Conservation (phyloP, 1,140 invertebrate genomes). For the Lepidurus couesii region DNA sequence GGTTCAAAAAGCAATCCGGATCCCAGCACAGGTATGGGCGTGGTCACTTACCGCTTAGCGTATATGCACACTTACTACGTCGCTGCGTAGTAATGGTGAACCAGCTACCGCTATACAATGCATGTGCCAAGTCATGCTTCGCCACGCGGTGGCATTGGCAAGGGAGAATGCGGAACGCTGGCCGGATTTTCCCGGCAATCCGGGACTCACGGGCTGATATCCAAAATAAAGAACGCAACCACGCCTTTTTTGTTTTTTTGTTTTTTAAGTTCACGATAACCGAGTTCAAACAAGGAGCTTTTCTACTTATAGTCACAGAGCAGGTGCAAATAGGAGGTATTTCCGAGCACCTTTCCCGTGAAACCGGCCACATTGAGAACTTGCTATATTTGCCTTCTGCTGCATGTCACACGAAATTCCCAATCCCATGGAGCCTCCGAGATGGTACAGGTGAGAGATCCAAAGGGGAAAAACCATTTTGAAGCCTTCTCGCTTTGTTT, state of each 20-base stretch:
- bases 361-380: background rate
- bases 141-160: background rate
- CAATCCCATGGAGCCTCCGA: background rate
- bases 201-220: background rate
- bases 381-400: background rate
- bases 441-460: background rate
- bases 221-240: background rate
- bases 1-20: background rate
- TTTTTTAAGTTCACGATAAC: background rate
- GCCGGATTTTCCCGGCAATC: constrained; percentile 11
- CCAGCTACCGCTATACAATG: background rate
- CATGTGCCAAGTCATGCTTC: background rate
- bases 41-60: background rate
- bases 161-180: background rate
- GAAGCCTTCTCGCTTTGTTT: background rate
- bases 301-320: background rate
- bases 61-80: background rate
- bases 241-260: background rate
- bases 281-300: constrained; percentile 7
- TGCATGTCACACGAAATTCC: background rate
- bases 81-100: background rate
- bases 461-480: background rate
- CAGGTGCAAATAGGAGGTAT: constrained; percentile 9
- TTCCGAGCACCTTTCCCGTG: background rate
- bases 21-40: background rate